Evolutionary conservation across 2,888 invertebrate genomes (phyloP), one percentile per base, ranked within the genome.

Genomic region (Lampropteryx suffumata): DNA sequence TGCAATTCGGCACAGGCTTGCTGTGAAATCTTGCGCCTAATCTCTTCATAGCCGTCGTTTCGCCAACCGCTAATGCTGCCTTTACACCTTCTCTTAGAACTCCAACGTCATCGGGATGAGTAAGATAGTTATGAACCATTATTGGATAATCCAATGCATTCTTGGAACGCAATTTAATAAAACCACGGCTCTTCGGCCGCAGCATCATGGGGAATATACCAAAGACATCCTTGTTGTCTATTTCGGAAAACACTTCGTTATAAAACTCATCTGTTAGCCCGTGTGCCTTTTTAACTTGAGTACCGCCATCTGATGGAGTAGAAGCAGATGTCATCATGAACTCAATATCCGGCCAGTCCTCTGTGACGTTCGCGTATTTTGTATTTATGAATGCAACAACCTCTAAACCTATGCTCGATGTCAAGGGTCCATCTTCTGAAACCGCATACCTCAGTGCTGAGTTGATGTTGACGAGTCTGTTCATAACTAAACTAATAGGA

Each of bases 291-390:
- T 95, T 95, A 0, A 95, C 94, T 74, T 95, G 94, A 0, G 93
- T 92, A 0, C 97, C 96, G n/a, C 96, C 96, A 69, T 97, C 97
- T 0, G 96, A 95, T 39, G 93, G 94, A 0, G 95, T 95, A 0
- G 95, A 95, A 0, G 95, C 93, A 17, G 96, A 95, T 0, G 96
- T 95, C 82, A 97, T 87, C 95, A 97, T 97, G 69, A 97, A 96
- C 73, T 97, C 96, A 56, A 97, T 96, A 71, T 97, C 97, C 0
- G 97, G 97, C 96, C 96, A 97, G 75, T 97, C 97, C 47, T 97
- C 96, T 0, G 94, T 92, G 44, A 93, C 91, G 72, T 97, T 97
- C 0, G 96, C 96, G 73, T 96, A 97, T 81, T 97, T 97, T 0
- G 97, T 97, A 21, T 94, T 94, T 43, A 97, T 95, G 73, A 98